Evolutionary conservation across 2,113 vertebrate genomes (phyloP).

Genomic region (Candoia aspera): DNA sequence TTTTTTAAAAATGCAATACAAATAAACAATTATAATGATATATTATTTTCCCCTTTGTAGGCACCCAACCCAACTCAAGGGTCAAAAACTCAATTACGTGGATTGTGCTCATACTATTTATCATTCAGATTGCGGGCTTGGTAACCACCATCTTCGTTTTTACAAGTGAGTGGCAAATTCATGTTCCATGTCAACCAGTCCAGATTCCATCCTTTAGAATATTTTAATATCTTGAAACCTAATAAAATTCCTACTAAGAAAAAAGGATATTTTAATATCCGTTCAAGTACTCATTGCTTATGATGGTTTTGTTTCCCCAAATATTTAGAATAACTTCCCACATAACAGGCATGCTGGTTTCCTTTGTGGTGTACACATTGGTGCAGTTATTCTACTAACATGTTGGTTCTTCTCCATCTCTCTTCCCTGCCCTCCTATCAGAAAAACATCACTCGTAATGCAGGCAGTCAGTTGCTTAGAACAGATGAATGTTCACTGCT

Average conservation of each 20-base stretch:
- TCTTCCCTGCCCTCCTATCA: neutral
- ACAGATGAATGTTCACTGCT: neutral
- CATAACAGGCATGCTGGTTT: neutral
- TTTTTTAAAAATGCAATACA: neutral
- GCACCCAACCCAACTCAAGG: neutral
- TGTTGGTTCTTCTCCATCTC: neutral
- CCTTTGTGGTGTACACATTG: neutral
- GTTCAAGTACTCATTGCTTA: neutral
- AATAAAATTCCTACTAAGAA: too few species aligned
- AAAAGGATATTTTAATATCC: neutral
- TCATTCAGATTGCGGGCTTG: slow-evolving; percentile 28
- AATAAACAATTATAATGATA: neutral
- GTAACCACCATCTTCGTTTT: slow-evolving; percentile 33
- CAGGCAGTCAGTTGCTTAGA: neutral
- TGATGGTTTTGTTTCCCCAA: neutral
- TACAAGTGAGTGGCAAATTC: slow-evolving; percentile 15
- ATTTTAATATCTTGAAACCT: neutral
- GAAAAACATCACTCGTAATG: neutral
- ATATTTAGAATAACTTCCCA: neutral
- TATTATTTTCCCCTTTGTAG: neutral
- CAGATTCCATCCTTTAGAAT: neutral
- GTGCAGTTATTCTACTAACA: neutral
- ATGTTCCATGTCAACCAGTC: neutral
- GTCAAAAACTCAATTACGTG: slow-evolving; percentile 18
- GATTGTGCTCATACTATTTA: slow-evolving; percentile 14